These are phyloP conservation scores for Triplophysa dalaica DNA, from an alignment of 2,113 vertebrate genomes.

Conservation along the genomic window DNA sequence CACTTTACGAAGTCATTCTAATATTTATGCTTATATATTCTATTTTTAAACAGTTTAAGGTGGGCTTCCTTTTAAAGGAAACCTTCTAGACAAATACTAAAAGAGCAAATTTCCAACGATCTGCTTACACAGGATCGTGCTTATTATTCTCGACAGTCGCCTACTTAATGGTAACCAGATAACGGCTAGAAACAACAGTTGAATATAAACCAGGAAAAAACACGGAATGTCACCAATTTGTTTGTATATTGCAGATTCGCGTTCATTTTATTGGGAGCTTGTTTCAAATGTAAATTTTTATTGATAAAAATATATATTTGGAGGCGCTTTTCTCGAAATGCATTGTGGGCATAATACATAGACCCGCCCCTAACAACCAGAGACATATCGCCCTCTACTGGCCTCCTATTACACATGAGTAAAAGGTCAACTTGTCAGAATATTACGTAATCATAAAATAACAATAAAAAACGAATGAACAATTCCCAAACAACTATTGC, in stretches of 20 bases:
- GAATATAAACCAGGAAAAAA: not conserved
- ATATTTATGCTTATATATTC: too few relatives aligned
- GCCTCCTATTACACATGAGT: not conserved
- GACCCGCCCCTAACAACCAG: not conserved
- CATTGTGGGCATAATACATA: conserved; percentile 22
- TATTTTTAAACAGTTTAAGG: rapidly evolving
- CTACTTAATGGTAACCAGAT: not conserved
- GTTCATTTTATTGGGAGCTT: too few relatives aligned
- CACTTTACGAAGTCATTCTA: too few relatives aligned
- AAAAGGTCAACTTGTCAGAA: too few relatives aligned
- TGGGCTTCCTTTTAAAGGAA: conserved; percentile 67
- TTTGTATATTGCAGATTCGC: too few relatives aligned
- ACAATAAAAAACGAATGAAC: too few relatives aligned
- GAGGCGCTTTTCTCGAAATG: not conserved
- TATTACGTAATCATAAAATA: too few relatives aligned
- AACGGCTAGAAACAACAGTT: too few relatives aligned
- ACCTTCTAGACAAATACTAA: conserved; percentile 73
- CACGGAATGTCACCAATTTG: not conserved
- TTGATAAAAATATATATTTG: not conserved
- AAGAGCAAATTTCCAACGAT: conserved; percentile 60
- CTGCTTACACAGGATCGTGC: rapidly evolving
- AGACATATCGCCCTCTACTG: not conserved
- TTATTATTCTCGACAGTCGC: not conserved
- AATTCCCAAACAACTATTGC: too few relatives aligned
- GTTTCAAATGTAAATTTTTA: too few relatives aligned